These are phyloP conservation scores for Drosophila tripunctata DNA, from an alignment of 2,888 invertebrate genomes.

Conservation along the genomic window DNA sequence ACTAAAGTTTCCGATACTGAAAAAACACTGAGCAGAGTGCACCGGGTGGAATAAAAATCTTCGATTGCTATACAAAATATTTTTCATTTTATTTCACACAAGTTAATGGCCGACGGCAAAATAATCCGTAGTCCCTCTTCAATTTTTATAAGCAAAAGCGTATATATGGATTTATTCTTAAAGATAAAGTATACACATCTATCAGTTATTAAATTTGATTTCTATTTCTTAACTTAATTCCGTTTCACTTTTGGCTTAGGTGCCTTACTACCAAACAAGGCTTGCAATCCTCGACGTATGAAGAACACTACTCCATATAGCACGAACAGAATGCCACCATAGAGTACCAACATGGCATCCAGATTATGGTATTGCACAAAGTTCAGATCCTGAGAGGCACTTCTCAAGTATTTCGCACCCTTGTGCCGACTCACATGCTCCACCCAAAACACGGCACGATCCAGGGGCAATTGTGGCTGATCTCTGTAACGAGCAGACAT, in stretches of 20 bases:
- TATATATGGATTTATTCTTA: neutral
- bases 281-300: slow-evolving; percentile 33
- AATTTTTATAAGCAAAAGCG: slow-evolving; percentile 36
- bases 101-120: slow-evolving; percentile 37
- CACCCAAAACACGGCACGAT: slow-evolving; percentile 82
- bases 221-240: slow-evolving; percentile 28
- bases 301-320: slow-evolving; percentile 39
- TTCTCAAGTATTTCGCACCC: slow-evolving; percentile 80
- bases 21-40: slow-evolving; percentile 5
- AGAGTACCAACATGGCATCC: slow-evolving; percentile 77
- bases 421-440: slow-evolving; percentile 81
- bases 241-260: slow-evolving; percentile 46
- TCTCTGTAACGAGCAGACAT: slow-evolving; percentile 80
- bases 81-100: slow-evolving; percentile 69
- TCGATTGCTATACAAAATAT: slow-evolving; percentile 57
- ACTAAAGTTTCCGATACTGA: neutral
- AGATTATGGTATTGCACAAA: slow-evolving; percentile 81
- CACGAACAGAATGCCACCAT: slow-evolving; percentile 60
- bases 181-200: neutral
- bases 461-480: slow-evolving; percentile 77
- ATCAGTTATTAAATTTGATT: neutral
- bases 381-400: slow-evolving; percentile 79
- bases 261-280: slow-evolving; percentile 19
- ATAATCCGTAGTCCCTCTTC: slow-evolving; percentile 22
- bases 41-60: slow-evolving; percentile 21